Evolutionary conservation across 1,140 invertebrate species (phyloP), one percentile per base, ranked within the genome.

Genomic region (Elysia chlorotica): DNA sequence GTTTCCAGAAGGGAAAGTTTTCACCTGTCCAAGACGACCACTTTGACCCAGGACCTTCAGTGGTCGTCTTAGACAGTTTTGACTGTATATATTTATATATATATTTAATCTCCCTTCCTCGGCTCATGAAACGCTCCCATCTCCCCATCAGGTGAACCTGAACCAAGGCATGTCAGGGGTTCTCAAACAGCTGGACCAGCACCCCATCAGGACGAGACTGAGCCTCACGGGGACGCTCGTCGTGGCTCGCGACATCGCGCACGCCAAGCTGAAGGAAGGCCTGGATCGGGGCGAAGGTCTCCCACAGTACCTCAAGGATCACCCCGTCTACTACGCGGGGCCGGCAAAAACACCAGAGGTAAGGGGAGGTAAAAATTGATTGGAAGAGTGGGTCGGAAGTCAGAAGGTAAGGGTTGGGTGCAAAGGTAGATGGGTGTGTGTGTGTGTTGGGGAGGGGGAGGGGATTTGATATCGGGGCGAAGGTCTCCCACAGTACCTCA

Each of bases 271-370:
- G 30, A 80, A 87, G 67, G 87, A 88, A 71, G 75, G 85, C 65
- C 65, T 88, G 30, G 83, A 87, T 31, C 77, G 65, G 19, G 87
- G 86, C 0, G 78, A 86, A 56, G 84, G 81, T 25, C 73, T 88
- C 31, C 87, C 87, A 10, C 83, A 88, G 65, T 88, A 87, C 69
- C 75, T 87, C 6, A 87, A 86, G 67, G 81, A 88, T 41, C 87
- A 88, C 73, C 87, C 87, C 5, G 82, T 88, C 14, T 88, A 88
- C 75, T 88, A 88, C 77, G 87, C 87, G 71, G 87, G 87, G n/a
- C 86, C 86, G 25, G 86, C 86, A 21, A 87, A 88, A 74, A 87
- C 86, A 37, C 87, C 86, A 14, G 79, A 85, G 76, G 86, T 87
- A 66, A 25, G 71, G 28, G 28, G 56, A 10, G 56, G 17, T 10